Conservation (phyloP, 2,113 vertebrate genomes). For the Neoarius graeffei region DNA sequence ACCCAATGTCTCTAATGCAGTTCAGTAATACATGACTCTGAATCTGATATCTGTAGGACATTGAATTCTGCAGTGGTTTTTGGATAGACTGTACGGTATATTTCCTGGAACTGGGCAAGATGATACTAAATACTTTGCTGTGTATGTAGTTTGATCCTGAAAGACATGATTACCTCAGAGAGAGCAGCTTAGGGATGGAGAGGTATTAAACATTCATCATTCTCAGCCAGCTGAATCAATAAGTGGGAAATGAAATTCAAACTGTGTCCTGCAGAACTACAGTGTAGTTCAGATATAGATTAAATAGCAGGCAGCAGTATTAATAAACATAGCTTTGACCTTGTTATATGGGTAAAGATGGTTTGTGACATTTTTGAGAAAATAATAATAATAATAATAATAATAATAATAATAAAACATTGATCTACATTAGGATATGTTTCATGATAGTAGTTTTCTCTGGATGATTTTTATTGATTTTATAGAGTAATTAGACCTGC, state of each 20-base stretch:
- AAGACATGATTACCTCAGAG: neutral
- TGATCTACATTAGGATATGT: neutral
- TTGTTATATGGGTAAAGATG: neutral
- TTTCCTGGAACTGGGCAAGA: conserved; percentile 24
- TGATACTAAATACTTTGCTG: conserved; percentile 3
- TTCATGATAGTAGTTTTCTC: neutral
- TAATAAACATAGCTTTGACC: neutral
- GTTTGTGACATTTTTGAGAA: neutral
- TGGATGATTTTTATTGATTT: neutral
- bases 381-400: too few relatives aligned
- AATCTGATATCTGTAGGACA: conserved; percentile 5
- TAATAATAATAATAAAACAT: too few relatives aligned
- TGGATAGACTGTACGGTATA: neutral
- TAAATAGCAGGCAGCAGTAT: neutral
- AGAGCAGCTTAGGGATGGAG: neutral
- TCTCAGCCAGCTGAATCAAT: conserved; percentile 18
- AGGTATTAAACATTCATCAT: conserved; percentile 27
- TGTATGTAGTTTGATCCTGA: conserved; percentile 25
- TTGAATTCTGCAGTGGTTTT: neutral
- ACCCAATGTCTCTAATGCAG: neutral
- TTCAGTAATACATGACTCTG: neutral
- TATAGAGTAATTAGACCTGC: neutral
- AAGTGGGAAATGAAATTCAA: conserved; percentile 16
- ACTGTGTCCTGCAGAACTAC: neutral
- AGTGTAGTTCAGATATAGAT: neutral